These are phyloP conservation scores for Piliocolobus tephrosceles DNA, from an alignment of 2,113 vertebrate genomes.

Conservation along the genomic window DNA sequence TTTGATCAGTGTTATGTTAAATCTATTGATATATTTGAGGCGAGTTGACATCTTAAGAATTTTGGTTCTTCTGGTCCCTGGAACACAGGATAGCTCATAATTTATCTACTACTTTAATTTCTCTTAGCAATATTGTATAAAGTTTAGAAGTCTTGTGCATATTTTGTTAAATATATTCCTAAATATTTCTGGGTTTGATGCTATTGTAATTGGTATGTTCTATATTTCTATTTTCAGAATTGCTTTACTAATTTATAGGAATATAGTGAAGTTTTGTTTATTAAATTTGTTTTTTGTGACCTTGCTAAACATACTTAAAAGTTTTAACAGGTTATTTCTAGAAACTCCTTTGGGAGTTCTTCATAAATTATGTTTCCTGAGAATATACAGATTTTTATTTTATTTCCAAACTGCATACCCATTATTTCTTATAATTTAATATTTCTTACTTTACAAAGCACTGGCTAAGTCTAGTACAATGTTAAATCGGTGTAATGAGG, in stretches of 20 bases:
- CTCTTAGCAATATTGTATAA: neutral
- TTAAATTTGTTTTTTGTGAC: neutral
- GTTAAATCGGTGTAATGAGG: neutral
- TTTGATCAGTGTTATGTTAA: neutral
- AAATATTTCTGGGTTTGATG: neutral
- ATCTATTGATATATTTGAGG: neutral
- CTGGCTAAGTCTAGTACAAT: neutral
- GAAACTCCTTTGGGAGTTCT: neutral
- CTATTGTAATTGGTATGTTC: neutral
- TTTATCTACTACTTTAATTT: neutral
- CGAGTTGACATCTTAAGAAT: neutral
- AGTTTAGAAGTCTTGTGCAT: neutral
- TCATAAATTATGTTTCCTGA: neutral
- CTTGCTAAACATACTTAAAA: neutral
- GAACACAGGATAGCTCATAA: neutral
- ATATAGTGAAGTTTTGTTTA: neutral
- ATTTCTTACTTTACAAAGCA: neutral
- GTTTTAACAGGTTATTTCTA: neutral
- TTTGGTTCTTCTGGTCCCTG: neutral
- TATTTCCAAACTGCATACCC: neutral
- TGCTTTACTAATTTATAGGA: neutral
- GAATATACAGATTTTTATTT: neutral
- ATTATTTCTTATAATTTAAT: neutral
- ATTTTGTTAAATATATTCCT: neutral
- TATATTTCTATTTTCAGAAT: neutral